Conservation (phyloP, 2,797 vertebrate genomes). For the Hydrocynus forskahlii region DNA sequence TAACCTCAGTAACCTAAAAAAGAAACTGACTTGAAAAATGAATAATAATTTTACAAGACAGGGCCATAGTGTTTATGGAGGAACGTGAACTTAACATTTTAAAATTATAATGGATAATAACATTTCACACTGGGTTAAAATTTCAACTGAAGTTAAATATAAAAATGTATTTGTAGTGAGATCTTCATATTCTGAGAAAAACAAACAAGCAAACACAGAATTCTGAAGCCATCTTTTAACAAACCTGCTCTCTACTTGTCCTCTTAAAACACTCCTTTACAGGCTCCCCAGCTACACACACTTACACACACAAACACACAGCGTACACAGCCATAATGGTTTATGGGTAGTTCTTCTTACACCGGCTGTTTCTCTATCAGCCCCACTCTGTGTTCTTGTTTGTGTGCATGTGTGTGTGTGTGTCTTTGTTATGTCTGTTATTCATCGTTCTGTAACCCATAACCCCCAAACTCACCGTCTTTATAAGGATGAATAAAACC, state of each 20-base stretch:
- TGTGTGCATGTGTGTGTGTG: neutral
- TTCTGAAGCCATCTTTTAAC: neutral
- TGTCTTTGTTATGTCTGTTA: slow-evolving; percentile 10
- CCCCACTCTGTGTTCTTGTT: too few relatives aligned
- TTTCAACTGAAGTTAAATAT: too few relatives aligned
- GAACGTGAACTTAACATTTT: too few relatives aligned
- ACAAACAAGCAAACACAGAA: neutral
- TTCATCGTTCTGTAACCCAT: slow-evolving; percentile 1
- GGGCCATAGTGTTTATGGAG: too few relatives aligned
- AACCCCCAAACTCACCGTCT: slow-evolving; percentile 76
- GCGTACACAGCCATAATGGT: neutral
- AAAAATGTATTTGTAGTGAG: too few relatives aligned
- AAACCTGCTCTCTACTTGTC: neutral
- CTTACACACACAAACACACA: neutral
- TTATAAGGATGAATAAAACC: slow-evolving; percentile 87
- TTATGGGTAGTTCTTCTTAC: slow-evolving; percentile 1
- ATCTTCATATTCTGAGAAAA: neutral
- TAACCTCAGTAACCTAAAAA: too few relatives aligned
- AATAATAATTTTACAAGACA: too few relatives aligned
- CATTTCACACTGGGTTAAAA: too few relatives aligned
- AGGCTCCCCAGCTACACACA: neutral
- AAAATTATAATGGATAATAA: too few relatives aligned
- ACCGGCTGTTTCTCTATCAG: slow-evolving; percentile 11
- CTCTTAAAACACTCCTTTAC: neutral
- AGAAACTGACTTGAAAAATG: too few relatives aligned